phyloP scores from a whole-genome alignment of 2,113 vertebrate species.

The Pomatorhinus ruficollis region DNA sequence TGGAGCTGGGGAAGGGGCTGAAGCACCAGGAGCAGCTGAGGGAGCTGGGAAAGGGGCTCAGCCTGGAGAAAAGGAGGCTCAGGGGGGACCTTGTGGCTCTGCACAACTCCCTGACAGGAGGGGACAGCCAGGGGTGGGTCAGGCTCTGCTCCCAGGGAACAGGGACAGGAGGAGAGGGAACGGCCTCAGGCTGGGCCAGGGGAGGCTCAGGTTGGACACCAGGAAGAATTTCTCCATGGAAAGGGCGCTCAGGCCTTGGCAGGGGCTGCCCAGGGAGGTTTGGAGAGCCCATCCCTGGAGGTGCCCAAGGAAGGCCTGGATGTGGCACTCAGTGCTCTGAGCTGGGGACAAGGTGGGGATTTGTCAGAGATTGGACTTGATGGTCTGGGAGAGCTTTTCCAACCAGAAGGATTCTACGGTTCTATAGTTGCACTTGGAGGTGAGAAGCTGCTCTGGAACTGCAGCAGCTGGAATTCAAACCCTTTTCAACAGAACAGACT shows the following conservation, averaged over 20 bases:
- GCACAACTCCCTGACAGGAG: background rate
- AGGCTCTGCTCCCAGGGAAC: background rate
- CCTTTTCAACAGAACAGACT: background rate
- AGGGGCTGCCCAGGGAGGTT: background rate
- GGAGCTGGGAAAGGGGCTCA: background rate
- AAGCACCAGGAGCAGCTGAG: rapidly evolving
- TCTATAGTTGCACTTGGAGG: background rate
- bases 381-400: background rate
- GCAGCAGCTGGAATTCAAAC: background rate
- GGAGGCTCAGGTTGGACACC: rapidly evolving
- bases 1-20: background rate
- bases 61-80: background rate
- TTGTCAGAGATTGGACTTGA: rapidly evolving
- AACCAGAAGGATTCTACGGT: background rate
- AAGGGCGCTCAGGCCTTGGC: rapidly evolving
- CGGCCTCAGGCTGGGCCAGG: background rate
- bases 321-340: background rate
- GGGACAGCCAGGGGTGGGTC: rapidly evolving
- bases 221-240: rapidly evolving
- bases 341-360: background rate
- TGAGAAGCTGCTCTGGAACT: background rate
- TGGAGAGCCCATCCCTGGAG: background rate
- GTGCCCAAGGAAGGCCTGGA: background rate
- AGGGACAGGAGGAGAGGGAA: background rate
- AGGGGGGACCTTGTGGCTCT: background rate